Evolutionary conservation across 1,140 invertebrate species (phyloP).

Genomic region (Cydia splendana): DNA sequence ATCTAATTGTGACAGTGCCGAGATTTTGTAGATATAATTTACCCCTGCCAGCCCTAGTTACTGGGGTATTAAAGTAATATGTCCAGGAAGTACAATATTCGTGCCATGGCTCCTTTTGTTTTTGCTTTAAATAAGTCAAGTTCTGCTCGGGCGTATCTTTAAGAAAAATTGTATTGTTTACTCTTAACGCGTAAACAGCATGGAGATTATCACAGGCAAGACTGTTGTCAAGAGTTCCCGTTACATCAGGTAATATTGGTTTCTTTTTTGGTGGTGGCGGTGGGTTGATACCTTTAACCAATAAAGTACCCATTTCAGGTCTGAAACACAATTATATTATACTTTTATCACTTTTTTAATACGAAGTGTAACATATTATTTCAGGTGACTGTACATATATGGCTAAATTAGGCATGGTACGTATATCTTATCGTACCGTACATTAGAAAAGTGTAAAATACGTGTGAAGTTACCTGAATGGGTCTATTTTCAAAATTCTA

Average conservation of each 20-base stretch:
- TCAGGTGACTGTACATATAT: too few species aligned
- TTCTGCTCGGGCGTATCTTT: constrained; percentile 52
- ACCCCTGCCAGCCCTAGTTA: constrained; percentile 56
- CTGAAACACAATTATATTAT: constrained; percentile 47
- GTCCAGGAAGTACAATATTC: constrained; percentile 59
- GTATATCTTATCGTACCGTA: too few species aligned
- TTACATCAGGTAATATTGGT: constrained; percentile 48
- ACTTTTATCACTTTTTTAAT: too few species aligned
- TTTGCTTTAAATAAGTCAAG: constrained; percentile 43
- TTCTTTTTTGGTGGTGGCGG: constrained; percentile 47
- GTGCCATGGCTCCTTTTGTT: constrained; percentile 57
- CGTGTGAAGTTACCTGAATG: constrained; percentile 51
- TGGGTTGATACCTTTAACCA: constrained; percentile 60
- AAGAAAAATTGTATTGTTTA: constrained; percentile 63
- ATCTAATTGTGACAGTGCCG: constrained; percentile 63
- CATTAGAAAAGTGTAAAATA: too few species aligned
- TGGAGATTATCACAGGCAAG: constrained; percentile 19
- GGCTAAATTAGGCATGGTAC: too few species aligned
- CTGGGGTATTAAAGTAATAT: constrained; percentile 69
- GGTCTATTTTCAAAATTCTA: constrained; percentile 62
- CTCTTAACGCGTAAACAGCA: constrained; percentile 57
- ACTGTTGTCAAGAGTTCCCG: constrained; percentile 30
- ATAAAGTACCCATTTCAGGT: constrained; percentile 53
- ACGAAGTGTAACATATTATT: too few species aligned
- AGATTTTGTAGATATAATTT: constrained; percentile 66